These are phyloP conservation scores for Crax fasciolata DNA, from an alignment of 2,797 vertebrate genomes.

Conservation along the genomic window DNA sequence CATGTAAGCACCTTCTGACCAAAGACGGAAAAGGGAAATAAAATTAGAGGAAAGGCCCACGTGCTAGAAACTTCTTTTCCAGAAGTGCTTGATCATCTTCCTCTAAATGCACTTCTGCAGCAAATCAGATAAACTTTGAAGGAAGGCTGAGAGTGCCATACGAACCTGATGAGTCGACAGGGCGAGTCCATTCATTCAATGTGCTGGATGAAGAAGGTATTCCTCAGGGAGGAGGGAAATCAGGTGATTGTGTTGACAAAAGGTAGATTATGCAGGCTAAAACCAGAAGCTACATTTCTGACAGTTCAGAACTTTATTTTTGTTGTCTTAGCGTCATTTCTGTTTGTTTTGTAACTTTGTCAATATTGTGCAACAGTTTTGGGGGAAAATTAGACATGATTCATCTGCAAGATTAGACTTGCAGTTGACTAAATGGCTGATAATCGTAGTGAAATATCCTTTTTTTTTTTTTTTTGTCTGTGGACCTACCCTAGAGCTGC, in stretches of 20 bases:
- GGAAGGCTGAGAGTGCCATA: background rate
- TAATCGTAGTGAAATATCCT: background rate
- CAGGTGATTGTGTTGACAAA: background rate
- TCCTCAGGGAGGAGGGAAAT: background rate
- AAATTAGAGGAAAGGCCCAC: background rate
- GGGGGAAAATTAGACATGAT: background rate
- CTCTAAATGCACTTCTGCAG: background rate
- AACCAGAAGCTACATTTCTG: background rate
- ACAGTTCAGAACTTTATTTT: constrained; percentile 6
- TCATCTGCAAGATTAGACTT: background rate
- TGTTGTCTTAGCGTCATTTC: background rate
- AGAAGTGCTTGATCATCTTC: background rate
- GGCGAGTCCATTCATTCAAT: background rate
- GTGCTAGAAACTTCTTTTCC: background rate
- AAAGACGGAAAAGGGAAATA: background rate
- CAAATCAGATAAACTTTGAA: background rate
- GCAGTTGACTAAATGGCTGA: background rate
- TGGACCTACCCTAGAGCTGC: background rate
- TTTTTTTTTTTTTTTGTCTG: background rate
- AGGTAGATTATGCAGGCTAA: background rate
- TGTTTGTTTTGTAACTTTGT: background rate
- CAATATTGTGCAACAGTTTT: background rate
- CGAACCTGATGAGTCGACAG: background rate
- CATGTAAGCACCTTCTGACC: background rate
- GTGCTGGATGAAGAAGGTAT: background rate